Evolutionary conservation across 1,140 invertebrate genomes (phyloP).

Genomic region (Papilio polytes): DNA sequence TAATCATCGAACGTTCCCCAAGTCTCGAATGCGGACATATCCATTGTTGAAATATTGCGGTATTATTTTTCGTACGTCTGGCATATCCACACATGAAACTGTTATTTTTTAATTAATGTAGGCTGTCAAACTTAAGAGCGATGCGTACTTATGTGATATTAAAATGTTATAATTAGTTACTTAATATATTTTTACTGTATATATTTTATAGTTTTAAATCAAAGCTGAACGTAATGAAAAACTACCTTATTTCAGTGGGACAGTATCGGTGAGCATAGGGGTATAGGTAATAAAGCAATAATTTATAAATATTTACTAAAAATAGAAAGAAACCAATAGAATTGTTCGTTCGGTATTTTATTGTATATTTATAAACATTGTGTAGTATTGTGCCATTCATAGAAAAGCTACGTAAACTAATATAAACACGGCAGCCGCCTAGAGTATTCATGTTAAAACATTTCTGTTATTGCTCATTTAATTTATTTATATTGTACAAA

Average conservation of each 20-base stretch:
- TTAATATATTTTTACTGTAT: constrained; percentile 73
- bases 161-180: constrained; percentile 75
- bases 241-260: constrained; percentile 15
- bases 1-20: constrained; percentile 47
- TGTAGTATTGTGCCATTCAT: constrained; percentile 40
- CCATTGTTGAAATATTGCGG: constrained; percentile 58
- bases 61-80: constrained; percentile 70
- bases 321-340: constrained; percentile 33
- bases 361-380: constrained; percentile 35
- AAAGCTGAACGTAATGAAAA: constrained; percentile 43
- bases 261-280: constrained; percentile 45
- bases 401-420: constrained; percentile 23
- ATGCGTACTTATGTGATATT: constrained; percentile 83
- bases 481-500: constrained; percentile 24
- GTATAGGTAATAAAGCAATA: constrained; percentile 44
- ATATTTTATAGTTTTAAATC: constrained; percentile 59
- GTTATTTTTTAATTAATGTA: constrained; percentile 58
- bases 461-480: constrained; percentile 3
- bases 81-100: constrained; percentile 71
- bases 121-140: constrained; percentile 63
- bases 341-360: constrained; percentile 24
- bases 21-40: constrained; percentile 44
- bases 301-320: constrained; percentile 34
- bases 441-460: not conserved
- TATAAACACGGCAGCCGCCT: constrained; percentile 15